Evolutionary conservation across 2,888 invertebrate species (phyloP).

Genomic region (Thymelicus sylvestris): DNA sequence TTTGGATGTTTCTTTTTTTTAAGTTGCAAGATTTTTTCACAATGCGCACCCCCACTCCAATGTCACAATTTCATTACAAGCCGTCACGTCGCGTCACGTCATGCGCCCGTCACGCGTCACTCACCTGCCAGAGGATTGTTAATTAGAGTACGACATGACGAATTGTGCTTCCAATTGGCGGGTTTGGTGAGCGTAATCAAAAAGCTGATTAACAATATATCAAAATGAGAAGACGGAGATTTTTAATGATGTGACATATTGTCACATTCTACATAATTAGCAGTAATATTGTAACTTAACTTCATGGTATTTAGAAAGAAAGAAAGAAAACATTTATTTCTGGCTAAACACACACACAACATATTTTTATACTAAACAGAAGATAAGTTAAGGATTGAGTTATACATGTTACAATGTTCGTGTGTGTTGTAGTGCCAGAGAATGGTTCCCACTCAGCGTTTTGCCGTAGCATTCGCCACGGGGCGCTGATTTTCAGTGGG

Average conservation of each 20-base stretch:
- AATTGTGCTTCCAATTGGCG: conserved; percentile 32
- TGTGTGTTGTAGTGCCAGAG: too few relatives aligned
- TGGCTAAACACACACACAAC: too few relatives aligned
- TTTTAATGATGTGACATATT: not conserved
- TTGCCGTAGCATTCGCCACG: too few relatives aligned
- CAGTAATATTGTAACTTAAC: too few relatives aligned
- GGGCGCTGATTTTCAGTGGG: too few relatives aligned
- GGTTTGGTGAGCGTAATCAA: not conserved
- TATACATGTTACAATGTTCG: too few relatives aligned
- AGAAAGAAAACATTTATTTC: too few relatives aligned
- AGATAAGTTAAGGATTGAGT: too few relatives aligned
- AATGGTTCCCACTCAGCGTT: too few relatives aligned
- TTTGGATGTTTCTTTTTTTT: conserved; percentile 7
- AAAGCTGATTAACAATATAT: conserved; percentile 1
- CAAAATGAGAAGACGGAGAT: not conserved
- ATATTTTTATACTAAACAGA: too few relatives aligned
- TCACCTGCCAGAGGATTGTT: conserved; percentile 76
- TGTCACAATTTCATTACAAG: conserved; percentile 79
- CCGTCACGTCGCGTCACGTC: conserved; percentile 53
- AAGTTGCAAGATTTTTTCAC: not conserved
- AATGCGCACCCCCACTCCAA: conserved; percentile 42
- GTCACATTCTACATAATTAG: too few relatives aligned
- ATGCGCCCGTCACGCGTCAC: conserved; percentile 48
- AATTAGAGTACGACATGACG: conserved; percentile 75
- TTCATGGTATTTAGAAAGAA: too few relatives aligned